Evolutionary conservation across 1,140 invertebrate genomes (phyloP), one percentile per base, ranked within the genome.

Genomic region (Wasmannia auropunctata): DNA sequence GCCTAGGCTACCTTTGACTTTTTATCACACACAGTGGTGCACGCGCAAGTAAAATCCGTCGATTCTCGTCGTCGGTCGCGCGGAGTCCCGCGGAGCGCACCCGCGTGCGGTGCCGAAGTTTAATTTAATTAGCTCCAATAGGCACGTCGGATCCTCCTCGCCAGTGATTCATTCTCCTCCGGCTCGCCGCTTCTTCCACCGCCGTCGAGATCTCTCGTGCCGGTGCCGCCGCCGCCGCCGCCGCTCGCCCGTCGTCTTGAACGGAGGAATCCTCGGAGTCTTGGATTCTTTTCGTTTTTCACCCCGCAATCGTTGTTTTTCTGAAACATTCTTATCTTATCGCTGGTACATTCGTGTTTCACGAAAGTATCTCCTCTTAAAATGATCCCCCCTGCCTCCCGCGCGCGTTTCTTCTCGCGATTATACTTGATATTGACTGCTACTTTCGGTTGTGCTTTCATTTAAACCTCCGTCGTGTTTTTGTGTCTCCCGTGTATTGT

Each of bases 281-380:
- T 46, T 46, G 43, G 54, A 51, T 69, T 46, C 65, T 75, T 72
- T 63, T 31, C 22, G 37, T 28, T 85, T 63, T 81, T 40, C 31
- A 40, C 25, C 58, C 51, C 25, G 43, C 74, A 76, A 85, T 85
- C 81, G 19, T 19, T 65, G 62, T 85, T 85, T 85, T 85, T 85
- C 60, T 37, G 46, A 16, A n/a, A 77, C 28, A 54, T 22, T 49
- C 58, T 85, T 85, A 85, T 85, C 81, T 85, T 85, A 77, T 85
- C 81, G 6, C 28, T 25, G 22, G 22, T n/a, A 22, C 54, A 46
- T 62, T 74, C 37, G n/a, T 83, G 5, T 49, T 63, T 51, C 10
- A 31, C 37, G 70, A 76, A 63, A 76, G 14, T 85, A 51, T 76
- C 72, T 77, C 3, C 31, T 58, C 16, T 25, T 19, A 25, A 83